Base-by-base conservation (phyloP, 1,140 invertebrate species). In the Caerostris extrusa region DNA sequence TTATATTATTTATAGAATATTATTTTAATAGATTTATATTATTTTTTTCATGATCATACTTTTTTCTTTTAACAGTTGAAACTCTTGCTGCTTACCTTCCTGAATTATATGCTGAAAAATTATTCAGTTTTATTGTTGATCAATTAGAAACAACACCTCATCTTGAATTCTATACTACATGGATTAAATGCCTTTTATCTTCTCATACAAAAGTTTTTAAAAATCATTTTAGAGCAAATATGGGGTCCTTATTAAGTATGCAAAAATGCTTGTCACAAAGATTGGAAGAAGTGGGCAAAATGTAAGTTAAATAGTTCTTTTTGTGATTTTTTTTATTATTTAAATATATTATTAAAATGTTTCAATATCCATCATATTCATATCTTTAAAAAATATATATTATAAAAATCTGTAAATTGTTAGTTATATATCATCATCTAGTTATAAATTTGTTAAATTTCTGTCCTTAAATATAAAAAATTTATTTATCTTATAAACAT, bases 111-210 rank as follows among this genome's bases (percentile, higher is more conserved):
- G 96, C 97, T 2, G 97, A 98, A 94, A 97, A 97, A 91, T 95
- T 98, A 53, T 95, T 99, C 7, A 96, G 96, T 83, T 97, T 97
- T 93, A 95, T 99, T 53, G 97, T 97, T 0, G 96, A 96, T 19
- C 96, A 97, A 89, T 95, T 99, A 19, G 98, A 98, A 95, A 96
- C 96, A 14, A 97, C 98, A 2, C 96, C 97, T 3, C 98, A 99
- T 95, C 95, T 99, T 81, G 98, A 99, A 95, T 99, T 98, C 95
- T 98, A 99, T 96, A 95, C 99, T 1, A 95, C 97, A 56, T 99
- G 98, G 98, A 96, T 97, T 69, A 97, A 97, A 95, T 95, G 95
- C 71, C 96, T 98, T 4, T 95, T 99, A 58, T 97, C 97, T 6
- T 95, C 95, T 58, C 97, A 97, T 95, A 97, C 97, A 50, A 96